phyloP scores from a whole-genome alignment of 2,888 invertebrate species.

The Alloscopus bannaensis region DNA sequence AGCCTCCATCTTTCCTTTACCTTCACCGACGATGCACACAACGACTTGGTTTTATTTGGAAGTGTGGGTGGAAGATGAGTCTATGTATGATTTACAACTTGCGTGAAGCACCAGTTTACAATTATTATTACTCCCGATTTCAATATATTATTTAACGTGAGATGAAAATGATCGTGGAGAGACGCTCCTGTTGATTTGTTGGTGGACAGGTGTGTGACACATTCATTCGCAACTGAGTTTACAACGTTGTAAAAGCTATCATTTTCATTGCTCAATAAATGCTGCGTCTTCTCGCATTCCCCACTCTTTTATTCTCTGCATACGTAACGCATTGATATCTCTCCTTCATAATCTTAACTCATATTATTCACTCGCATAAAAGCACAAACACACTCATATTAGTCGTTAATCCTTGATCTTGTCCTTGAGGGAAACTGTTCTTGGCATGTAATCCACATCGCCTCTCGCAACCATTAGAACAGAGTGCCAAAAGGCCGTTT shows the following conservation, averaged over 20 bases:
- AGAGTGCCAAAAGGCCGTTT: too few species aligned
- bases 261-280: neutral
- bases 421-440: constrained; percentile 5
- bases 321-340: neutral
- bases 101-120: too few species aligned
- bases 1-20: too few species aligned
- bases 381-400: neutral
- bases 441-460: neutral
- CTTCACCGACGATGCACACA: too few species aligned
- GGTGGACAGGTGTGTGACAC: too few species aligned
- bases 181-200: too few species aligned
- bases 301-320: neutral
- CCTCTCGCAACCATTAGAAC: neutral
- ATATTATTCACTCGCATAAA: neutral
- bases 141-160: too few species aligned
- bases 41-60: too few species aligned
- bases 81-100: too few species aligned
- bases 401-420: constrained; percentile 21
- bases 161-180: too few species aligned
- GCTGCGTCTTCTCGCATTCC: neutral
- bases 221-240: neutral
- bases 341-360: neutral
- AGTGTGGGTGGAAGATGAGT: too few species aligned
- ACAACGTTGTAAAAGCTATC: neutral
- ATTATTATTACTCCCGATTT: too few species aligned